phyloP scores from a whole-genome alignment of 2,888 invertebrate species.

The Tachina lurida region DNA sequence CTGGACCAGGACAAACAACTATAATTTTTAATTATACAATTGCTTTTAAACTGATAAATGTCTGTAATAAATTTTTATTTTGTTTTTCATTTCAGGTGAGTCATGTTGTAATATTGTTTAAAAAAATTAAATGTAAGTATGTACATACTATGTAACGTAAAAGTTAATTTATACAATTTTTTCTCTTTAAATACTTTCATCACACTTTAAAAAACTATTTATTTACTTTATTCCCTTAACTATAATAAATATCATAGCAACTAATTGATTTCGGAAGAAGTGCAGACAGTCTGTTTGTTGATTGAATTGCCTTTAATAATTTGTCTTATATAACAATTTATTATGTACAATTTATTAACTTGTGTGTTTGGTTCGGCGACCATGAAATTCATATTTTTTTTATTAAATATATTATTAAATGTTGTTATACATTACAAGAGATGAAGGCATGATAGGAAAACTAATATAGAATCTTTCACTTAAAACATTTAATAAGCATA shows the following conservation, averaged over 20 bases:
- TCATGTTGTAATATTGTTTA: not conserved
- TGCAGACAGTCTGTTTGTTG: constrained; percentile 29
- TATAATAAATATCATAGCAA: not conserved
- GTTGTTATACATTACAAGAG: not conserved
- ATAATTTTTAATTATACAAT: too few relatives aligned
- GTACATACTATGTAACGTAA: too few relatives aligned
- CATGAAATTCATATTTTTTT: not conserved
- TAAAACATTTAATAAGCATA: too few relatives aligned
- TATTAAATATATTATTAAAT: constrained; percentile 3
- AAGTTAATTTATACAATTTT: not conserved
- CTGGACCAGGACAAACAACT: too few relatives aligned
- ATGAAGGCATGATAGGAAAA: not conserved
- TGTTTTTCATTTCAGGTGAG: not conserved
- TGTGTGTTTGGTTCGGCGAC: not conserved
- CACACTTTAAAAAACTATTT: not conserved
- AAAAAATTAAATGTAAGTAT: not conserved
- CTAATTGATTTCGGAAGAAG: constrained; percentile 38
- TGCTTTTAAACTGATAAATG: not conserved
- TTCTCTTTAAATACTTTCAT: not conserved
- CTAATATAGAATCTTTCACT: not conserved
- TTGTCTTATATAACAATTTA: constrained; percentile 12
- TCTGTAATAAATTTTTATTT: not conserved
- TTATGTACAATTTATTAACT: not conserved
- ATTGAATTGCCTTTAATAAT: constrained; percentile 31
- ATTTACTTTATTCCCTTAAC: constrained; percentile 1